Base-by-base conservation (phyloP, 2,113 vertebrate genomes). In the Spea bombifrons region DNA sequence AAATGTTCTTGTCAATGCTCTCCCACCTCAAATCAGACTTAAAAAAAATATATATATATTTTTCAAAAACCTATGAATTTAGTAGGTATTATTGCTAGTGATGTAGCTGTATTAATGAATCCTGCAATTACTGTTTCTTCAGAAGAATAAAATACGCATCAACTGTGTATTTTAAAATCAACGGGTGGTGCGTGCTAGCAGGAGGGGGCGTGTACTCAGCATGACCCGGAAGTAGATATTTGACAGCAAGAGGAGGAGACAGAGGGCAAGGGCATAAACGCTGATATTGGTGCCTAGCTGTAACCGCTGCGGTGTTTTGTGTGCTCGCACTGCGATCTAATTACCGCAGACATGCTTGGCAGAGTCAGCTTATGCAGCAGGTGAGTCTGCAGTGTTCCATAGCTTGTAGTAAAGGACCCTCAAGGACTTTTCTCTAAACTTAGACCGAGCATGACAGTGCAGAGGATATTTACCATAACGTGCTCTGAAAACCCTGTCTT, bases 311-410 rank as follows among this genome's bases (percentile, higher is more conserved):
- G 4, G 6, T 4, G 9, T 63, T 61, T 13, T 5, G 7, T 9
- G 1, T 7, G 13, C 12, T 48, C 12, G 52, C 30, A 4, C 10
- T 1, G 12, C 3, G 4, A 5, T n/a, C 9, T 45, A 7, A 53
- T 5, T 10, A 6, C 9, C n/a, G 30, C n/a, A 64, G 43, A 13
- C 57, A 78, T 78, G 76, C 50, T 78, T 17, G 72, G 68, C 48
- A 66, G 76, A 15, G 44, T 78, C 9, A 65, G 68, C 5, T 5
- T 66, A 30, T 78, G 69, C 50, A 69, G 47, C 69, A 78, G 76
- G 76, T 78, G 76, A 78, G 76, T 71, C 3, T 49, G 12, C 8
- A 3, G n/a, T 4, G 7, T 8, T 3, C 6, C 3, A 6, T 47
- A 52, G 16, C 30, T 30, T 30, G 68, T 8, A 3, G 45, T 7